Base-by-base conservation (phyloP, 2,888 invertebrate species). In the Drosophila acutilabella region DNA sequence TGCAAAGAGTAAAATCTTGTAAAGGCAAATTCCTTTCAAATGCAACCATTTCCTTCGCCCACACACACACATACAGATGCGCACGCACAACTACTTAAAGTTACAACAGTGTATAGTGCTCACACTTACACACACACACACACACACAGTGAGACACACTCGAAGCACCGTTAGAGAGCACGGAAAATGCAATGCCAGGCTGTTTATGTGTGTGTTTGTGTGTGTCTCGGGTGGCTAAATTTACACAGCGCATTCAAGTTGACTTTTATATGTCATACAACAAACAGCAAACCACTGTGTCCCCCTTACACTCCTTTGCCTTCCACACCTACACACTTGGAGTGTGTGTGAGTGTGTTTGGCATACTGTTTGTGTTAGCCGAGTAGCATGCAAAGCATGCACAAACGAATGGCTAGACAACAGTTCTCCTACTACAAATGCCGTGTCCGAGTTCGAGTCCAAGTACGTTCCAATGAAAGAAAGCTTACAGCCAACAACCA, bases 21-120 rank as follows among this genome's bases (percentile, higher is more conserved):
- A 87, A 89, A 84, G 88, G 80, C 88, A 89, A 89, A 89, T 89
- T 85, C 89, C 83, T 89, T 89, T 85, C 84, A 88, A 88, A 83
- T 83, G 87, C 80, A 87, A 87, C 85, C 89, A 76, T 86, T 75
- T 83, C 81, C 72, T 76, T 71, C 58, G 61, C 57, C 67, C 62
- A 68, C 53, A 60, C 33, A 57, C 62, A 61, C 53, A 72, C 57
- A 68, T 23, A 66, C 62, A 53, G 18, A 16, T 13, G 30, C 42
- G 60, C 64, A 70, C 51, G 68, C 64, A 71, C 80, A 80, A 85
- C 85, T 89, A 89, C 85, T 89, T 88, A 80, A 88, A 88, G 83
- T 80, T 88, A 88, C 80, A 81, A 75, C 77, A 71, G 65, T 71
- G 81, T 71, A 42, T 64, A 62, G 36, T 16, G 44, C 33, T 62